These are phyloP conservation scores for Paramisgurnus dabryanus DNA, from an alignment of 2,113 vertebrate genomes.

Conservation along the genomic window DNA sequence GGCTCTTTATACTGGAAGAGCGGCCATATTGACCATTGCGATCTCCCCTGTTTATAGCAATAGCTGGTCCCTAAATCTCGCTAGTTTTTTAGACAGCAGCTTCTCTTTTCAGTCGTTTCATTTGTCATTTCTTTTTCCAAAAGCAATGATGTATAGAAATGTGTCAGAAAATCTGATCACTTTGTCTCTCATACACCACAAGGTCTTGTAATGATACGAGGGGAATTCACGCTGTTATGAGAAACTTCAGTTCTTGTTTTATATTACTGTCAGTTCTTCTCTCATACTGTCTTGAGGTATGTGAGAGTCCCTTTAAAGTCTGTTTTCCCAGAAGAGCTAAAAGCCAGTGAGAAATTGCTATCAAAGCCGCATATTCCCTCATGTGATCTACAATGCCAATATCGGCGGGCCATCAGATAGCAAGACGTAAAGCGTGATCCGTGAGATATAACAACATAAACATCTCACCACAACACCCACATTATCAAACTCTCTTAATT, in stretches of 20 bases:
- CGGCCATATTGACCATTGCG: too few relatives aligned
- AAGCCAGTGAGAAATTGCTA: not conserved
- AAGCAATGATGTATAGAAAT: constrained; percentile 27
- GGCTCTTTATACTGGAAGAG: too few relatives aligned
- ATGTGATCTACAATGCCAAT: not conserved
- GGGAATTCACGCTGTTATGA: constrained; percentile 67
- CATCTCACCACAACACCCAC: constrained; percentile 12
- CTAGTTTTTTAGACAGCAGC: too few relatives aligned
- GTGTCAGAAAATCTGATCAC: constrained; percentile 3
- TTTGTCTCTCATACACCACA: constrained; percentile 39
- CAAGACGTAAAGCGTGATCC: not conserved
- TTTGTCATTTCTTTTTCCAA: constrained; percentile 37
- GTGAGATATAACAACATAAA: not conserved
- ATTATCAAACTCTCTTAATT: not conserved
- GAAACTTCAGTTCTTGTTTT: constrained; percentile 65
- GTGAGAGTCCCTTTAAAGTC: not conserved
- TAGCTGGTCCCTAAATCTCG: not conserved
- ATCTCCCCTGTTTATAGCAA: too few relatives aligned
- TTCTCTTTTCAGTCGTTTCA: not conserved
- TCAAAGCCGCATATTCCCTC: not conserved
- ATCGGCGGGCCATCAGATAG: not conserved
- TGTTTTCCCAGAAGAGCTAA: not conserved
- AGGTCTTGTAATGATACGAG: constrained; percentile 49
- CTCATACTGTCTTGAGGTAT: not conserved
- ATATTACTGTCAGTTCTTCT: constrained; percentile 37